These are phyloP conservation scores for Amphipyra berbera DNA, from an alignment of 2,888 invertebrate genomes.

Conservation along the genomic window DNA sequence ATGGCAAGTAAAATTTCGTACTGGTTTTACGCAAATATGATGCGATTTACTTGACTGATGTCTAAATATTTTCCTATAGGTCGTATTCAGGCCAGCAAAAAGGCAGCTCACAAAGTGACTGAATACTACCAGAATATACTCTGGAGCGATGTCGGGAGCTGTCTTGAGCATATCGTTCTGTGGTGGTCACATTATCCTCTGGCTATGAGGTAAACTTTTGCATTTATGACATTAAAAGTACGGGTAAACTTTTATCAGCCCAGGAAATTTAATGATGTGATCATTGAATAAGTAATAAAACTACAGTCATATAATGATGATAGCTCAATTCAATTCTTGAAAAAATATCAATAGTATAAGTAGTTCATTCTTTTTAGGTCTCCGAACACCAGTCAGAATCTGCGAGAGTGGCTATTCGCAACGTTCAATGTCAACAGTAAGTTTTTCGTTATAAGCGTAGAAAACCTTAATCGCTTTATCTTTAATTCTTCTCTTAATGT, in stretches of 20 bases:
- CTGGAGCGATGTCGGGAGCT: slow-evolving; percentile 95
- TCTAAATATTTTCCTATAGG: slow-evolving; percentile 75
- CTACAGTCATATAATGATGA: too few relatives aligned
- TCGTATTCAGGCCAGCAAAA: slow-evolving; percentile 89
- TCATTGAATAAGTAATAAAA: too few relatives aligned
- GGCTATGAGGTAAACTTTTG: slow-evolving; percentile 87
- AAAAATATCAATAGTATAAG: too few relatives aligned
- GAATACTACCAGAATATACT: slow-evolving; percentile 93
- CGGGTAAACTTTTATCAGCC: neutral
- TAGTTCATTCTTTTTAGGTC: slow-evolving; percentile 75
- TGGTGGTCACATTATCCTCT: slow-evolving; percentile 95
- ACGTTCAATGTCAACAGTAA: slow-evolving; percentile 90
- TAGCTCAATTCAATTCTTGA: too few relatives aligned
- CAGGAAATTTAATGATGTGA: too few relatives aligned
- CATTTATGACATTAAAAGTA: neutral
- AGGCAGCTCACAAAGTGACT: slow-evolving; percentile 91
- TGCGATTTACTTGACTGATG: neutral
- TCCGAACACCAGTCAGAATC: slow-evolving; percentile 91
- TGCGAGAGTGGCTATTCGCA: slow-evolving; percentile 91
- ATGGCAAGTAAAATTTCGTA: slow-evolving; percentile 67
- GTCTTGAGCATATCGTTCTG: slow-evolving; percentile 94
- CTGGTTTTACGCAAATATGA: too few relatives aligned
- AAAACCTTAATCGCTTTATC: neutral
- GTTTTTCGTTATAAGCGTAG: slow-evolving; percentile 46
- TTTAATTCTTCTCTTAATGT: neutral